These are phyloP conservation scores for Lacerta viridis DNA, from an alignment of 2,797 vertebrate species.

Conservation along the genomic window DNA sequence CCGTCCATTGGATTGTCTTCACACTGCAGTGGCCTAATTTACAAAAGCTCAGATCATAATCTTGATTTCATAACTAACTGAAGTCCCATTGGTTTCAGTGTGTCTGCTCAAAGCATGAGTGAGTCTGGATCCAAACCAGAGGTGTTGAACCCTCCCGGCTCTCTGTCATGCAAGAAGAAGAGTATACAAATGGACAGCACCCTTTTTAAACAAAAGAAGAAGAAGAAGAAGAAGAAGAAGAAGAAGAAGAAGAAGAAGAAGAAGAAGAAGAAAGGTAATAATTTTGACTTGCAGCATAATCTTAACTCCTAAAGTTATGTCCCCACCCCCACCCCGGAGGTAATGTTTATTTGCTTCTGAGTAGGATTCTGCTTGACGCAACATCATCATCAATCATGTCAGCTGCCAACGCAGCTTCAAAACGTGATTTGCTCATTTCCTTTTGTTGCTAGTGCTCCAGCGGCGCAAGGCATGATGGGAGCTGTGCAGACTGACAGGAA, in stretches of 20 bases:
- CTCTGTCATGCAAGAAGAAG: background rate
- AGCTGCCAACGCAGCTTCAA: slow-evolving; percentile 46
- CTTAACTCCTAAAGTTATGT: slow-evolving; percentile 11
- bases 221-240: background rate
- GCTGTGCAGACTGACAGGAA: slow-evolving; percentile 31
- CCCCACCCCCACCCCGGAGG: slow-evolving; percentile 2
- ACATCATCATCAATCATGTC: slow-evolving; percentile 64
- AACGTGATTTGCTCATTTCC: slow-evolving; percentile 59
- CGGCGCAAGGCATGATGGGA: background rate
- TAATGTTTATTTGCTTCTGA: slow-evolving; percentile 34
- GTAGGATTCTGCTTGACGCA: slow-evolving; percentile 47
- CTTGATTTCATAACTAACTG: too few species aligned
- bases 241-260: background rate
- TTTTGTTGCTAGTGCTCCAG: slow-evolving; percentile 52
- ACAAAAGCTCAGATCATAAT: background rate
- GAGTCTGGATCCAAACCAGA: background rate
- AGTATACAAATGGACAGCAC: slow-evolving; percentile 1
- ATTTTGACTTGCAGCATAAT: slow-evolving; percentile 35
- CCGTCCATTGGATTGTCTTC: background rate
- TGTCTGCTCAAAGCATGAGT: background rate
- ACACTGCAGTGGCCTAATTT: slow-evolving; percentile 30
- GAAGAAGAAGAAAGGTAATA: background rate
- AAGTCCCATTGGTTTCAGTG: background rate
- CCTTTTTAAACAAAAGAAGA: fast-evolving
- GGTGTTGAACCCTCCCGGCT: background rate